Base-by-base conservation (phyloP, 2,113 vertebrate genomes). In the Phalacrocorax brasilianus region DNA sequence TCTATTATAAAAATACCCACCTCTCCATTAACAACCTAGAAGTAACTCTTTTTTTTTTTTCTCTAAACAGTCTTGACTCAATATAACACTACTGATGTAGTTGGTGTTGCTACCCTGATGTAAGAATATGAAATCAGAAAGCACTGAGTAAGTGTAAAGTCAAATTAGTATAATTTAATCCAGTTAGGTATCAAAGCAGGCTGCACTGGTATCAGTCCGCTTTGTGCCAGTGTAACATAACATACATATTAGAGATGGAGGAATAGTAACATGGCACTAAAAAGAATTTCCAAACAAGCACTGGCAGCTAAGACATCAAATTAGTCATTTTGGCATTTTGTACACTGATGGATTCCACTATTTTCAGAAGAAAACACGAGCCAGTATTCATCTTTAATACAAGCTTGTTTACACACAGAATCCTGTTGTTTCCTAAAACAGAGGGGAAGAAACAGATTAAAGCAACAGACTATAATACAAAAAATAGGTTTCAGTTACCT, bases 361-460 rank as follows among this genome's bases (percentile, higher is more conserved):
- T 66, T 90, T 93, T 80, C 85, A 85, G 61, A 77, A 88, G 56
- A 81, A 94, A 90, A 86, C 14, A 80, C 32, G n/a, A 95, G 73
- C 59, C 73, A 86, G 32, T 62, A 86, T 65, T 91, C 44, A 73
- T 90, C 47, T 80, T 88, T 80, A 62, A 77, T 90, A 85, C 44
- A 77, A 77, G 32, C 24, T 24, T 81, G 68, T 86, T 96, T 95
- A 91, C 35, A 83, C 40, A 90, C 53, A 89, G 38, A 90, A 74
- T 38, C 12, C 13, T 88, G 30, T 9, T 87, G 45, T 72, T 82
- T 76, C 62, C 63, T 66, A 67, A 86, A 94, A 73, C 44, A 72
- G 18, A 76, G 44, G 14, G 13, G 19, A 85, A 68, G 49, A 80
- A 85, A 78, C 47, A 78, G n/a, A 91, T 47, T 47, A 92, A 89